Conservation (phyloP, 2,797 vertebrate genomes). For the Meda fulgida region DNA sequence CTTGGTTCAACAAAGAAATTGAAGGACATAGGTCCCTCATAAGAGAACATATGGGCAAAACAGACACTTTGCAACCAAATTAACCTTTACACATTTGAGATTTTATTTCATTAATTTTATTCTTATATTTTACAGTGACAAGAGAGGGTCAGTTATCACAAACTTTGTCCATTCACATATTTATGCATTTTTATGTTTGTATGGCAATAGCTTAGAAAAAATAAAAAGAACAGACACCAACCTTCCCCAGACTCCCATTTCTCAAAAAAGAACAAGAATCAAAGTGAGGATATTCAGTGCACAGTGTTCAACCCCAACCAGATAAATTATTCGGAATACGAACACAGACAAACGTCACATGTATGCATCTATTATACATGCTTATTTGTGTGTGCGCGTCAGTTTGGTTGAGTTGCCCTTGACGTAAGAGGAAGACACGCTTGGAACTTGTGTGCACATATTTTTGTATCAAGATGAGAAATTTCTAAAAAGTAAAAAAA, state of each 20-base stretch:
- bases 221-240: constrained; percentile 69
- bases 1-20: background rate
- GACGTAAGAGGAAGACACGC: constrained; percentile 72
- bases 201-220: constrained; percentile 73
- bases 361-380: constrained; percentile 72
- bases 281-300: constrained; percentile 78
- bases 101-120: constrained; percentile 68
- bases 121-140: constrained; percentile 78
- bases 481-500: constrained; percentile 23
- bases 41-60: background rate
- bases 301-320: constrained; percentile 79
- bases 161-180: constrained; percentile 77
- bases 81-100: constrained; percentile 66
- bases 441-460: constrained; percentile 69
- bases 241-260: constrained; percentile 67
- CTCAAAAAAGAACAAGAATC: constrained; percentile 66
- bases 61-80: constrained; percentile 38
- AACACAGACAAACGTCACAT: constrained; percentile 70
- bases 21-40: background rate
- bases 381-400: constrained; percentile 66
- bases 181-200: constrained; percentile 78
- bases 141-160: constrained; percentile 74
- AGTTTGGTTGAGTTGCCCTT: constrained; percentile 66
- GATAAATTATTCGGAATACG: constrained; percentile 60
- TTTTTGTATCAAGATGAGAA: constrained; percentile 69